phyloP scores from a whole-genome alignment of 2,888 invertebrate species.

The Strigamia maritima region DNA sequence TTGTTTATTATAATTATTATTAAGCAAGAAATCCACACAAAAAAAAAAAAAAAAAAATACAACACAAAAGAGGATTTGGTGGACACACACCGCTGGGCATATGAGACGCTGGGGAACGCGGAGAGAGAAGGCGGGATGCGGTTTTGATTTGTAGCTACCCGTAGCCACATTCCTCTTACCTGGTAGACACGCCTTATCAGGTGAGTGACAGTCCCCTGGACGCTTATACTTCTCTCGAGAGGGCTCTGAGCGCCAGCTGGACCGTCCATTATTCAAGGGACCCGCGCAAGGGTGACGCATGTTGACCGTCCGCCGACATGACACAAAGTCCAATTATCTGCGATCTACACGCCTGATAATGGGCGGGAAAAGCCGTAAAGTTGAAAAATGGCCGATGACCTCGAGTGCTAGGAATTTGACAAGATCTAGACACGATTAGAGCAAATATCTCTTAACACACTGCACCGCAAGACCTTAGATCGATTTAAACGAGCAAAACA shows the following conservation, averaged over 20 bases:
- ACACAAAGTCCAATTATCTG: constrained; percentile 32
- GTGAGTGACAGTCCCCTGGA: constrained; percentile 34
- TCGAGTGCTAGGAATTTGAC: constrained; percentile 12
- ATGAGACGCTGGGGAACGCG: constrained; percentile 22
- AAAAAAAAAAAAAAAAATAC: background rate
- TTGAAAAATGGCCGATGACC: constrained; percentile 30
- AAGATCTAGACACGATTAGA: background rate
- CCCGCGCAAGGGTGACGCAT: constrained; percentile 33
- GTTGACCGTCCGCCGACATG: constrained; percentile 34
- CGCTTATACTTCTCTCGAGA: constrained; percentile 5
- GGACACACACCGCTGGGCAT: constrained; percentile 28
- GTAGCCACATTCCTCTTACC: constrained; percentile 36
- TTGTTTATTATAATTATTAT: background rate
- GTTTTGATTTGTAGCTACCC: constrained; percentile 33
- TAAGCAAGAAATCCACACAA: no score
- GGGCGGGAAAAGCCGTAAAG: constrained; percentile 15
- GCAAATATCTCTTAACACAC: background rate
- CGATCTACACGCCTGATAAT: constrained; percentile 25
- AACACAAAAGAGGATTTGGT: background rate
- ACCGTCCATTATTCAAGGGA: constrained; percentile 35
- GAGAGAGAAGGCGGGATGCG: constrained; percentile 26
- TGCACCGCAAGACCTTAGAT: background rate
- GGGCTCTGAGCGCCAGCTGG: constrained; percentile 23
- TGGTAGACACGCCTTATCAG: constrained; percentile 31
- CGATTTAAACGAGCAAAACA: background rate